phyloP scores from a whole-genome alignment of 2,888 invertebrate genomes.

The Nemotelus pantherinus region DNA sequence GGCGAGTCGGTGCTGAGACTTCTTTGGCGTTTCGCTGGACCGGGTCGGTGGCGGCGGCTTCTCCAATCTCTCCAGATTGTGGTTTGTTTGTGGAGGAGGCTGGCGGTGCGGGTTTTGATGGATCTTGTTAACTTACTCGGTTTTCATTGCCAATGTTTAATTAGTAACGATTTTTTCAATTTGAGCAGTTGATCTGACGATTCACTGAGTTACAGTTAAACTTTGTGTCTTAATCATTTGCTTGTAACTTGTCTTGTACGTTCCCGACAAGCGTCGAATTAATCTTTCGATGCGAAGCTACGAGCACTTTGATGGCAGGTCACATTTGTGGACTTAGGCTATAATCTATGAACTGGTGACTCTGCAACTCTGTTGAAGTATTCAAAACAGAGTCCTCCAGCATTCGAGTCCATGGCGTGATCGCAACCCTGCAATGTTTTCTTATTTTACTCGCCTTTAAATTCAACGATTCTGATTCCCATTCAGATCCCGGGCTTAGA shows the following conservation, averaged over 20 bases:
- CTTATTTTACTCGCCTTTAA: slow-evolving; percentile 7
- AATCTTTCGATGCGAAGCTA: too few species aligned
- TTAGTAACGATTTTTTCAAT: slow-evolving; percentile 12
- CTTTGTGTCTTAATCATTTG: too few species aligned
- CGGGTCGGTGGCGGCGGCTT: not conserved
- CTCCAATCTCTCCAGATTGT: not conserved
- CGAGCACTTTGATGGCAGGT: too few species aligned
- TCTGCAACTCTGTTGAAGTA: not conserved
- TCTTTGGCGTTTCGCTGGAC: not conserved
- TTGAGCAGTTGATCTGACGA: not conserved
- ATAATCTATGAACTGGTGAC: slow-evolving; percentile 5
- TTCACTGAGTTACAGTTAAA: too few species aligned
- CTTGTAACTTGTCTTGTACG: too few species aligned
- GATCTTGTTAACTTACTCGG: too few species aligned
- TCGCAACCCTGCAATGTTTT: slow-evolving; percentile 9
- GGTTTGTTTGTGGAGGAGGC: not conserved
- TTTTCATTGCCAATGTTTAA: too few species aligned
- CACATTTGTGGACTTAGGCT: not conserved
- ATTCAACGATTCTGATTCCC: slow-evolving; percentile 17
- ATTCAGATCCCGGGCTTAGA: slow-evolving; percentile 20
- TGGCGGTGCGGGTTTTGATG: not conserved
- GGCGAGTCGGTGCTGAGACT: slow-evolving; percentile 16
- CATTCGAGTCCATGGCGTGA: slow-evolving; percentile 25
- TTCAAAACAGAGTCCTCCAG: not conserved
- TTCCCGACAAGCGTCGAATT: too few species aligned